Evolutionary conservation across 1,140 invertebrate genomes (phyloP), one percentile per base, ranked within the genome.

Genomic region (Heliconius himera): DNA sequence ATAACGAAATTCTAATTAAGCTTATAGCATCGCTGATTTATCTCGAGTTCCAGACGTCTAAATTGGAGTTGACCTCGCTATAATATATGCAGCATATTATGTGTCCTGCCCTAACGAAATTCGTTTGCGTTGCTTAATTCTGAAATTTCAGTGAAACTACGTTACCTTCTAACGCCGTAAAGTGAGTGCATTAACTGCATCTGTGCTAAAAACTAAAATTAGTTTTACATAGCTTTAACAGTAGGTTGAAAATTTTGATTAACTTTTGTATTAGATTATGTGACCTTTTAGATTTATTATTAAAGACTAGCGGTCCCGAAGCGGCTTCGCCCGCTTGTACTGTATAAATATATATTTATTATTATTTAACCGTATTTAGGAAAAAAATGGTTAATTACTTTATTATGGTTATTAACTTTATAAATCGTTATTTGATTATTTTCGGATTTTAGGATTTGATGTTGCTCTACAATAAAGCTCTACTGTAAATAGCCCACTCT

Each of bases 171-270:
- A 66, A 66, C 26, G 60, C 26, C 18, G 26, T 66, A 66, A 26
- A 66, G 60, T 18, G 60, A 66, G 60, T 66, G 60, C 60, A 66
- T 66, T 66, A 66, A 66, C 60, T 66, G 60, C 60, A 66, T 26
- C 60, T 66, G 60, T 29, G 60, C 26, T 66, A 66, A 66, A 66
- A 66, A 66, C 60, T 66, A 66, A 66, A 66, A 66, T 66, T 66
- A 66, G 60, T 66, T 66, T 66, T 66, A 29, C 13, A 29, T 26
- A 66, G 26, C 0, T 66, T 66, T 66, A 26, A 66, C 60, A 66
- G 60, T 66, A 66, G 22, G 60, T 66, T 29, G 60, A 13, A 26
- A 66, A 66, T 66, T 66, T 66, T 66, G 26, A 66, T 66, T 66
- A 66, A 66, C 22, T 66, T 46, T 66, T 66, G 60, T 29, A 29